Conservation (phyloP, 2,888 invertebrate genomes). For the Anarsia innoxiella region DNA sequence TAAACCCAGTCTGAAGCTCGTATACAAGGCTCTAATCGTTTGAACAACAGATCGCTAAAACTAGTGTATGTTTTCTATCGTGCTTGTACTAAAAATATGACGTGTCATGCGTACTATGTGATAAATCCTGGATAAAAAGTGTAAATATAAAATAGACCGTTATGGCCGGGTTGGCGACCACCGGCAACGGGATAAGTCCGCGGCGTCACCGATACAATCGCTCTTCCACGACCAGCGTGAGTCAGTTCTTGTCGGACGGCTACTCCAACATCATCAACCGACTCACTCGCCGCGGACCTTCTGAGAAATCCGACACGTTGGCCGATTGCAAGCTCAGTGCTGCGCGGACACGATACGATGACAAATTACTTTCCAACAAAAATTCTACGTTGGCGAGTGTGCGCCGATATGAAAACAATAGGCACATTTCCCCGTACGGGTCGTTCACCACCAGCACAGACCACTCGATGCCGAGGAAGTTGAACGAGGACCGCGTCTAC, state of each 20-base stretch:
- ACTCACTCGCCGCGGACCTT: constrained; percentile 85
- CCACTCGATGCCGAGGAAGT: constrained; percentile 39
- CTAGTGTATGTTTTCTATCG: constrained; percentile 5
- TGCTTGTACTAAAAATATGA: constrained; percentile 45
- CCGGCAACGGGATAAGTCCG: constrained; percentile 59
- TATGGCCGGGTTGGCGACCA: constrained; percentile 57
- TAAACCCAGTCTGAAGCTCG: constrained; percentile 55
- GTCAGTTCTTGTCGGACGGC: constrained; percentile 89
- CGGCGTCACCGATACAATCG: constrained; percentile 84
- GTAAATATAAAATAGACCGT: constrained; percentile 24
- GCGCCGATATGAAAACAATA: constrained; percentile 61
- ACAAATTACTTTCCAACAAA: constrained; percentile 52
- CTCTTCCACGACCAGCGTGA: constrained; percentile 86
- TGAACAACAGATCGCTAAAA: constrained; percentile 24
- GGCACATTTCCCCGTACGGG: constrained; percentile 57
- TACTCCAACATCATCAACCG: constrained; percentile 90
- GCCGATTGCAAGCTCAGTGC: constrained; percentile 47
- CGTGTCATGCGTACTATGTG: constrained; percentile 46
- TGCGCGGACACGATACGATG: constrained; percentile 56
- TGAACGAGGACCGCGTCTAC: constrained; percentile 57
- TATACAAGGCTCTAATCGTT: constrained; percentile 33
- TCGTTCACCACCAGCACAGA: constrained; percentile 43
- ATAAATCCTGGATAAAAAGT: constrained; percentile 54
- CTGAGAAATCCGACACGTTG: constrained; percentile 76
- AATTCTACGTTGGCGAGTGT: constrained; percentile 52